These are phyloP conservation scores for Eolophus roseicapilla DNA, from an alignment of 2,113 vertebrate genomes.

Conservation along the genomic window DNA sequence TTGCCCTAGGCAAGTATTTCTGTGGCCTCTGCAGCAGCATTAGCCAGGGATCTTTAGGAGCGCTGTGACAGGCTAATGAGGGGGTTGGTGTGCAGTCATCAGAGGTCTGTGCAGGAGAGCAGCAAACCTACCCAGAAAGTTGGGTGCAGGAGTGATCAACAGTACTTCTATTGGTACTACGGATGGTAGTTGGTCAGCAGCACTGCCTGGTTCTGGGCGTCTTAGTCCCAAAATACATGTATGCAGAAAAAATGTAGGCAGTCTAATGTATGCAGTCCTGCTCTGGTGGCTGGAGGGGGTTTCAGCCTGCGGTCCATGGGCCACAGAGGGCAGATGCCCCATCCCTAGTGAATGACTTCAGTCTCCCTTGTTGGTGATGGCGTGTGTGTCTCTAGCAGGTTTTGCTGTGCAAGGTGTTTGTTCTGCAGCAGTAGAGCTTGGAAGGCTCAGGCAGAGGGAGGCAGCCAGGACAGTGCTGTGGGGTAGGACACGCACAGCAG, in stretches of 20 bases:
- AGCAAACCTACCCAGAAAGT: background rate
- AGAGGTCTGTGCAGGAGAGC: background rate
- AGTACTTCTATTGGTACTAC: background rate
- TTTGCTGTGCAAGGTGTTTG: background rate
- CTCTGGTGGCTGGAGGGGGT: background rate
- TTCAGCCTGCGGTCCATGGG: background rate
- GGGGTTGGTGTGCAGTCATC: background rate
- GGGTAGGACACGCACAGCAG: background rate
- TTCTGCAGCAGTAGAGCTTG: background rate
- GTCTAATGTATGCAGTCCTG: background rate
- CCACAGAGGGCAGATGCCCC: background rate
- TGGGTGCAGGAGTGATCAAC: background rate
- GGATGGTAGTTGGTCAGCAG: background rate
- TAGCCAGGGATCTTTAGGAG: background rate
- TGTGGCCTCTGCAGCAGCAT: background rate
- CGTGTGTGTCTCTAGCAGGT: background rate
- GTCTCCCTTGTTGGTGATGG: fast-evolving
- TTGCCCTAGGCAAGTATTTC: background rate
- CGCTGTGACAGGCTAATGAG: fast-evolving
- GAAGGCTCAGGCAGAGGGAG: background rate
- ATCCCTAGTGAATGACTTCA: background rate
- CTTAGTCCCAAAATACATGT: background rate
- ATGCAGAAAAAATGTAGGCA: background rate
- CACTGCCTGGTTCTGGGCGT: background rate
- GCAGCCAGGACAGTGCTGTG: background rate